Conservation (phyloP, 2,113 vertebrate genomes). For the Apodemus speciosus region DNA sequence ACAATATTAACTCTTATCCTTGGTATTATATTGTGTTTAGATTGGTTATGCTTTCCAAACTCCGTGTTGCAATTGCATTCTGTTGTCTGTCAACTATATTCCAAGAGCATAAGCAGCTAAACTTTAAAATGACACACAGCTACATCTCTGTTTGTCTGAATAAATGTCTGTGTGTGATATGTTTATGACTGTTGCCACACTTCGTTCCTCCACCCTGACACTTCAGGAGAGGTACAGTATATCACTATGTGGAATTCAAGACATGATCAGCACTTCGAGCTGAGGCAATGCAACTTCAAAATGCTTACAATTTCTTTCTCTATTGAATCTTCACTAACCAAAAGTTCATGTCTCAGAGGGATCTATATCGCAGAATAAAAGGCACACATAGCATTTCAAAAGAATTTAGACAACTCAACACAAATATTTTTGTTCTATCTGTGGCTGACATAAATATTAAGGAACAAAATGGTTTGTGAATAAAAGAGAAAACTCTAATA, state of each 20-base stretch:
- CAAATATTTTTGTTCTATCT: neutral
- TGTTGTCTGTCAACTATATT: conserved; percentile 64
- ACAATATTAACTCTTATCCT: neutral
- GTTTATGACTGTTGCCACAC: conserved; percentile 61
- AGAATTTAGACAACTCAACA: neutral
- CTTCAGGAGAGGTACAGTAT: conserved; percentile 52
- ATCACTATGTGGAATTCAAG: conserved; percentile 60
- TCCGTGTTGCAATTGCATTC: conserved; percentile 37
- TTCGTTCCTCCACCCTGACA: conserved; percentile 65
- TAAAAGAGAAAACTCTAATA: neutral
- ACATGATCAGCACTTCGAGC: conserved; percentile 37
- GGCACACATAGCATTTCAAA: neutral
- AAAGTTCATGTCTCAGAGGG: neutral
- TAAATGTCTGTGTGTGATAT: conserved; percentile 70
- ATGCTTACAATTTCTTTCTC: conserved; percentile 23
- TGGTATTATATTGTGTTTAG: neutral
- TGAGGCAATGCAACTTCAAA: conserved; percentile 30
- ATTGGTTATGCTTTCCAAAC: conserved; percentile 46
- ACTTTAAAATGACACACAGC: conserved; percentile 64
- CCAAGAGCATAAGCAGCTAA: conserved; percentile 65
- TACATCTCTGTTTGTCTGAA: conserved; percentile 74
- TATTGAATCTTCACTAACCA: neutral
- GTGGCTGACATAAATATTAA: neutral
- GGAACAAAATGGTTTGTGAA: neutral
- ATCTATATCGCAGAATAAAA: neutral